phyloP scores from a whole-genome alignment of 1,140 invertebrate genomes.

The Formica exsecta region DNA sequence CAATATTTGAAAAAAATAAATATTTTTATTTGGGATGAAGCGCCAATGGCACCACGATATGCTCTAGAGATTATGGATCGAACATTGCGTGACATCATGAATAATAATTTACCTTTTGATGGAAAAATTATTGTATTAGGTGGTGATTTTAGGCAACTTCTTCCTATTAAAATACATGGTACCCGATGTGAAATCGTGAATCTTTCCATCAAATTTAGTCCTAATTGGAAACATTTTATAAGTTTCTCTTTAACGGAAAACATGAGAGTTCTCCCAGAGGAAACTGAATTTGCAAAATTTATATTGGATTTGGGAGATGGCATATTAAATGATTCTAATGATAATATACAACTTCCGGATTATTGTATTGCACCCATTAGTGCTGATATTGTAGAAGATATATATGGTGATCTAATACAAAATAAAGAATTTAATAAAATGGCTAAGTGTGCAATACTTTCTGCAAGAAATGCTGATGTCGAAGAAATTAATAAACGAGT shows the following conservation, averaged over 20 bases:
- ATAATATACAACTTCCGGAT: slow-evolving; percentile 16
- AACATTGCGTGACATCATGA: too few relatives aligned
- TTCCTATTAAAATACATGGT: not conserved
- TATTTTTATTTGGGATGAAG: too few relatives aligned
- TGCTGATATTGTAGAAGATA: not conserved
- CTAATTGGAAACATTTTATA: not conserved
- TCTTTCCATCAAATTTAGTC: slow-evolving; percentile 2
- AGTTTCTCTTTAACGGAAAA: not conserved
- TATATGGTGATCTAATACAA: not conserved
- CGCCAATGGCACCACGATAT: too few relatives aligned
- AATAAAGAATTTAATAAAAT: not conserved
- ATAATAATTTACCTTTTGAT: not conserved
- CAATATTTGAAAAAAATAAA: too few relatives aligned
- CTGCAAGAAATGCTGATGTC: too few relatives aligned
- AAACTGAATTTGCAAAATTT: slow-evolving; percentile 18
- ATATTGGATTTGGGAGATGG: not conserved
- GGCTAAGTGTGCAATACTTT: too few relatives aligned
- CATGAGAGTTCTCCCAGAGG: not conserved
- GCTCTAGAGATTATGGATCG: too few relatives aligned
- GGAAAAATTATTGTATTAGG: slow-evolving; percentile 6
- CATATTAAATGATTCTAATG: slow-evolving; percentile 1
- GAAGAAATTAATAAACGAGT: too few relatives aligned
- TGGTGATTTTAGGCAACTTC: not conserved
- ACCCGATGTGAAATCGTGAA: slow-evolving; percentile 1
- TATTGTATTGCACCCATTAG: not conserved